phyloP scores from a whole-genome alignment of 2,888 invertebrate genomes.

The Trichogramma evanescens region DNA sequence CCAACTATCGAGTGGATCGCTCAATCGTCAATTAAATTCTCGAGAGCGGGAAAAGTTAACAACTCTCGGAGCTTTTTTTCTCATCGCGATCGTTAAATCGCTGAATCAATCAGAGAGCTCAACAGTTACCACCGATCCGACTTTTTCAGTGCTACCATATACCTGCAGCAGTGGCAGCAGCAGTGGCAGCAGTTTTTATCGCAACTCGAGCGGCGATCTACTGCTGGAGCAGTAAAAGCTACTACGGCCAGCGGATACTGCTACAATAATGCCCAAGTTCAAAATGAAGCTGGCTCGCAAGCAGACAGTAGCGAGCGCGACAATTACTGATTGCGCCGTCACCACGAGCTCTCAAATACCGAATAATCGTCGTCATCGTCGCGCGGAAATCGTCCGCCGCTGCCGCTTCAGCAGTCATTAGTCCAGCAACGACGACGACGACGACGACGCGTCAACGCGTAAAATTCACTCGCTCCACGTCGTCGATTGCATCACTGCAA shows the following conservation, averaged over 20 bases:
- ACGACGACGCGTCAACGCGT: no score
- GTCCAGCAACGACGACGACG: not conserved
- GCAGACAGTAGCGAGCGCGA: slow-evolving; percentile 2
- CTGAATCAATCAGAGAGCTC: no score
- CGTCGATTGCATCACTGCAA: no score
- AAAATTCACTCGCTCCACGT: no score
- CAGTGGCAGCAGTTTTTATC: slow-evolving; percentile 10
- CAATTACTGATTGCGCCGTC: not conserved
- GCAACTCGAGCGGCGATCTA: not conserved
- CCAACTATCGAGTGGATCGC: no score
- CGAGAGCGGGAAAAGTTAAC: no score
- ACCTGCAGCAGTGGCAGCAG: slow-evolving; percentile 1
- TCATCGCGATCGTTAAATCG: no score
- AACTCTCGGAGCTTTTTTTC: no score
- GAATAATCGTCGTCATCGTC: slow-evolving; percentile 8
- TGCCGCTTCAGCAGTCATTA: not conserved
- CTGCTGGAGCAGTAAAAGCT: slow-evolving; percentile 30
- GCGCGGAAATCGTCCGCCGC: slow-evolving; percentile 3
- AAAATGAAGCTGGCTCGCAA: slow-evolving; percentile 30
- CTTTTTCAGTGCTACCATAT: no score
- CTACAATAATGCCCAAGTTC: slow-evolving; percentile 33
- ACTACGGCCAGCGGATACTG: slow-evolving; percentile 21
- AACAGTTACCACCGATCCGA: no score
- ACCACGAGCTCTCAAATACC: slow-evolving; percentile 2
- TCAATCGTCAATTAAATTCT: no score